These are phyloP conservation scores for Brachionus asplanchnoidis DNA, from an alignment of 1,140 invertebrate genomes.

Conservation along the genomic window DNA sequence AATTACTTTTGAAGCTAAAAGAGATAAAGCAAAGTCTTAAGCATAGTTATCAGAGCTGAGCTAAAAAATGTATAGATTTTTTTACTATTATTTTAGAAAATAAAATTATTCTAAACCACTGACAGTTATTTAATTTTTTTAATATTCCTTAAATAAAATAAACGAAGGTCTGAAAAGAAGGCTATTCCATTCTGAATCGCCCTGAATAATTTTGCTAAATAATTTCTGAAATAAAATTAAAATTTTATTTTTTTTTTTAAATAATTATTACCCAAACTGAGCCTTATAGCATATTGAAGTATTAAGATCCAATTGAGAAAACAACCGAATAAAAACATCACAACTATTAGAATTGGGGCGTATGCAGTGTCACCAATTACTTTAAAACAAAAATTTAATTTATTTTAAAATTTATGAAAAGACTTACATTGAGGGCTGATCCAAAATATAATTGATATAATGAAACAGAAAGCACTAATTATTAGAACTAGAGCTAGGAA, in stretches of 20 bases:
- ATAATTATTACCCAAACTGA: neutral
- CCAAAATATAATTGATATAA: constrained; percentile 31
- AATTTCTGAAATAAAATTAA: no score
- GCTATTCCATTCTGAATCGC: no score
- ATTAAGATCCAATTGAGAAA: constrained; percentile 16
- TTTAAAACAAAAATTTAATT: neutral
- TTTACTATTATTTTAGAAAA: neutral
- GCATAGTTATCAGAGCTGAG: neutral
- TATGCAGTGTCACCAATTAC: neutral
- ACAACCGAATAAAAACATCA: neutral
- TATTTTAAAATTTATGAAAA: neutral
- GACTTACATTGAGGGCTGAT: constrained; percentile 12
- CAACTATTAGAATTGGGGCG: neutral
- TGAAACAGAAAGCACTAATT: constrained; percentile 10
- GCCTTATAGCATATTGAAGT: constrained; percentile 15
- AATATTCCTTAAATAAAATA: no score
- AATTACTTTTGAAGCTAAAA: neutral
- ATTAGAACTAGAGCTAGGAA: constrained; percentile 24
- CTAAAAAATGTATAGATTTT: neutral
- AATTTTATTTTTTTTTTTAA: no score
- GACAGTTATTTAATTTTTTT: neutral
- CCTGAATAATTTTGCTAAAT: no score
- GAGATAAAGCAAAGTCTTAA: neutral
- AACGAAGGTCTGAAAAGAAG: no score
- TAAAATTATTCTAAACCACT: neutral